phyloP scores from a whole-genome alignment of 2,888 invertebrate species.

The Morpho achilles region DNA sequence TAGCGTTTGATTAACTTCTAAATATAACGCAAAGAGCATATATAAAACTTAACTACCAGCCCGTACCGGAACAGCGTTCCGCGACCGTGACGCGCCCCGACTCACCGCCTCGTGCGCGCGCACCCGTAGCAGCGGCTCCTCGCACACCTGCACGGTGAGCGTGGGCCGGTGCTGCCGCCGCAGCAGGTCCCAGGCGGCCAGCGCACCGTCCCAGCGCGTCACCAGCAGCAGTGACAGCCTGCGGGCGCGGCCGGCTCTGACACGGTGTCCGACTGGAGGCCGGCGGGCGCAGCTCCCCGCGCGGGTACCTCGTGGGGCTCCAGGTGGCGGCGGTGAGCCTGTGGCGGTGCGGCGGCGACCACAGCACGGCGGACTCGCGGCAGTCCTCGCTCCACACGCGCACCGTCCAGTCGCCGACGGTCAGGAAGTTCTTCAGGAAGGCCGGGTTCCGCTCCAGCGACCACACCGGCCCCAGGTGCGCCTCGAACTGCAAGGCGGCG shows the following conservation, averaged over 20 bases:
- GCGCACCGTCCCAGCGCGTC: conserved; percentile 86
- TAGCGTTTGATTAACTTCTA: too few relatives aligned
- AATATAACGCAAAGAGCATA: too few relatives aligned
- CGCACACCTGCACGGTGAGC: conserved; percentile 74
- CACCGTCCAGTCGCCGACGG: conserved; percentile 96
- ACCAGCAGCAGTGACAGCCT: conserved; percentile 91
- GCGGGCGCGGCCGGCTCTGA: background rate
- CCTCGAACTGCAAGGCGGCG: conserved; percentile 60
- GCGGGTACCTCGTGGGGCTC: conserved; percentile 85
- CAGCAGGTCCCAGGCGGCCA: conserved; percentile 93
- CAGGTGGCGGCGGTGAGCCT: conserved; percentile 87
- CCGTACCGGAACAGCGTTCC: too few relatives aligned
- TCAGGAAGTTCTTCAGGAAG: conserved; percentile 95
- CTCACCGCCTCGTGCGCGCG: conserved; percentile 55
- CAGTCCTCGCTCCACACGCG: conserved; percentile 97
- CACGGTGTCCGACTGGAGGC: background rate
- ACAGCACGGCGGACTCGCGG: conserved; percentile 92
- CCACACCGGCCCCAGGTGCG: conserved; percentile 91
- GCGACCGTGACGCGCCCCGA: background rate
- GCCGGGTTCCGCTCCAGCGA: conserved; percentile 93
- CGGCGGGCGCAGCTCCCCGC: background rate
- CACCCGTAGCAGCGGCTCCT: conserved; percentile 70
- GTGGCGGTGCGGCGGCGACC: conserved; percentile 85
- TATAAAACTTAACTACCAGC: too few relatives aligned
- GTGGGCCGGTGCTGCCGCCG: conserved; percentile 89